Conservation (phyloP, 2,113 vertebrate genomes). For the Empidonax traillii region DNA sequence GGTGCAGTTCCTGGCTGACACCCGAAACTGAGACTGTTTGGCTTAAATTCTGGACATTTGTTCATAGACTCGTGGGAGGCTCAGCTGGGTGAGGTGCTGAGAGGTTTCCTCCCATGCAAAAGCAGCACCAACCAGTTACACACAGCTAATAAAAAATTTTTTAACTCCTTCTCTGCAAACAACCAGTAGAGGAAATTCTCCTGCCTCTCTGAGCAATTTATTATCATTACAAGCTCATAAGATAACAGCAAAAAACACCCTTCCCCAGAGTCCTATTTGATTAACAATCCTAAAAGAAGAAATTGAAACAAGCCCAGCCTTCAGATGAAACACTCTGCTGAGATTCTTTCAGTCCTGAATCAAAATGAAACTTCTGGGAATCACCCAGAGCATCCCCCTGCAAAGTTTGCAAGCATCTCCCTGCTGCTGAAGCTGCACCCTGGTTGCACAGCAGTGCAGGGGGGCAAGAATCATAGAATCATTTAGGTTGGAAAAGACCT, state of each 20-base stretch:
- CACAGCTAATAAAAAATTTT: background rate
- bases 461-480: background rate
- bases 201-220: background rate
- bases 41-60: background rate
- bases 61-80: background rate
- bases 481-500: background rate
- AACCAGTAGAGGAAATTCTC: background rate
- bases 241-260: background rate
- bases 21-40: background rate
- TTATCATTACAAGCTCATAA: background rate
- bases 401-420: rapidly evolving
- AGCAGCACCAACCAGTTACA: background rate
- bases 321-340: background rate
- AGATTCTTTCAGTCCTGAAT: background rate
- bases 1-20: background rate
- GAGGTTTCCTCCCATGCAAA: background rate
- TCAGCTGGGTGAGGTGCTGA: background rate
- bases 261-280: background rate
- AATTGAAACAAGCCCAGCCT: background rate
- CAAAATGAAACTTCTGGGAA: background rate
- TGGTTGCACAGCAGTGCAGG: background rate
- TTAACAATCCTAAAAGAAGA: background rate
- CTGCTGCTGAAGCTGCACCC: background rate
- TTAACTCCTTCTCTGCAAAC: background rate
- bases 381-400: background rate